Conservation (phyloP, 2,888 invertebrate species). For the Copidosoma aretas region DNA sequence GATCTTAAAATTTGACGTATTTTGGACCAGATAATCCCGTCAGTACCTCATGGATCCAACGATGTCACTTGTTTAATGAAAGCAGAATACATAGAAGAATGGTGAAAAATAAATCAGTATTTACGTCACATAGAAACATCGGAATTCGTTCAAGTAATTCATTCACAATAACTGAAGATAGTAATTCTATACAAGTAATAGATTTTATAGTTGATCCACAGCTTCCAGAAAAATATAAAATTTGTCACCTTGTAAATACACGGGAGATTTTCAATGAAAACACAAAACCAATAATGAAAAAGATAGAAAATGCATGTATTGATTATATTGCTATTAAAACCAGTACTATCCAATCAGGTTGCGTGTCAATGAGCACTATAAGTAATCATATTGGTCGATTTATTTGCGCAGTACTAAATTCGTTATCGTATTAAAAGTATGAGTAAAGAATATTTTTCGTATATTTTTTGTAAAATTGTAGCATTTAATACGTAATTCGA, state of each 20-base stretch:
- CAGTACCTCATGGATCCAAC: neutral
- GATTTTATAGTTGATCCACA: constrained; percentile 7
- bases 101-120: constrained; percentile 13
- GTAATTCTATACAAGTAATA: no score
- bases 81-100: neutral
- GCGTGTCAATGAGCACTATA: constrained; percentile 1
- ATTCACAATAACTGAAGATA: neutral
- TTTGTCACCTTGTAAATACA: neutral
- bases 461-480: no score
- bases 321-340: neutral
- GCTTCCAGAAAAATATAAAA: neutral
- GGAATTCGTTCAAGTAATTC: constrained; percentile 8
- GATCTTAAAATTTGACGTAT: constrained; percentile 1
- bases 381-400: neutral
- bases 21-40: constrained; percentile 7
- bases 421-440: constrained; percentile 6
- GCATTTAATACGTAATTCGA: no score
- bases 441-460: no score
- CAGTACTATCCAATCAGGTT: neutral
- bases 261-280: neutral
- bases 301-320: neutral
- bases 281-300: neutral
- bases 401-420: constrained; percentile 7
- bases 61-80: neutral
- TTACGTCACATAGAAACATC: neutral